Evolutionary conservation across 1,140 invertebrate genomes (phyloP).

Genomic region (Brachionus rotundiformis): DNA sequence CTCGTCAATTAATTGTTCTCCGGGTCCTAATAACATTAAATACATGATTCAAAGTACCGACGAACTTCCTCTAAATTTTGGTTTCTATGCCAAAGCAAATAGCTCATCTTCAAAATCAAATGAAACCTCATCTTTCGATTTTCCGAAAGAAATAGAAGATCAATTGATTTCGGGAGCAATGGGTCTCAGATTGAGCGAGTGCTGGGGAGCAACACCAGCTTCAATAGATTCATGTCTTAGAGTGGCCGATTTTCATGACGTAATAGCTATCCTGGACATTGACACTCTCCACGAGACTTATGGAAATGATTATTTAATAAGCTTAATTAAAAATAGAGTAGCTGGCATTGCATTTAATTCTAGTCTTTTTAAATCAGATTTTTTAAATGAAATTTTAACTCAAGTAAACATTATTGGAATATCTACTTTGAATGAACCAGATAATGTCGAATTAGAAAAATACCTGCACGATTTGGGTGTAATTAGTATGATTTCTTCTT

Average conservation of each 20-base stretch:
- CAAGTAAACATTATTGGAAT: slow-evolving; percentile 47
- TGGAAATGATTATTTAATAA: slow-evolving; percentile 2
- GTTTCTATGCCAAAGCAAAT: slow-evolving; percentile 63
- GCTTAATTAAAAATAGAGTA: slow-evolving; percentile 56
- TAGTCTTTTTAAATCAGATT: slow-evolving; percentile 23
- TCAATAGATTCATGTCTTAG: slow-evolving; percentile 61
- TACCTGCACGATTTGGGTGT: slow-evolving; percentile 64
- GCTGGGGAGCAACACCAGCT: slow-evolving; percentile 63
- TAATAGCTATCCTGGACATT: slow-evolving; percentile 62
- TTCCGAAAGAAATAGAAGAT: slow-evolving; percentile 58
- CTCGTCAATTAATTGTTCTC: slow-evolving; percentile 62
- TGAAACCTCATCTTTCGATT: slow-evolving; percentile 53
- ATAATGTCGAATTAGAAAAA: slow-evolving; percentile 57
- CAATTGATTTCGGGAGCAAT: slow-evolving; percentile 62
- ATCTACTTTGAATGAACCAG: neutral
- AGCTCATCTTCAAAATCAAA: slow-evolving; percentile 55
- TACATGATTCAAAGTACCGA: slow-evolving; percentile 63
- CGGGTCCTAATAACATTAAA: slow-evolving; percentile 63
- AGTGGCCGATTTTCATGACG: slow-evolving; percentile 61
- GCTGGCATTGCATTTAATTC: slow-evolving; percentile 61
- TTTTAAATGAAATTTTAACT: slow-evolving; percentile 37
- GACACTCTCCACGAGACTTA: slow-evolving; percentile 63
- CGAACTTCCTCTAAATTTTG: slow-evolving; percentile 63
- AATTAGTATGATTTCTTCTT: slow-evolving; percentile 61
- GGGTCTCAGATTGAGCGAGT: slow-evolving; percentile 63